A percentile compares a stretch with the other conserved stretches of the same genome.
These are phyloP conservation scores for Cephus nigrinus DNA, from an alignment of 2,888 invertebrate species.

Conservation along the genomic window DNA sequence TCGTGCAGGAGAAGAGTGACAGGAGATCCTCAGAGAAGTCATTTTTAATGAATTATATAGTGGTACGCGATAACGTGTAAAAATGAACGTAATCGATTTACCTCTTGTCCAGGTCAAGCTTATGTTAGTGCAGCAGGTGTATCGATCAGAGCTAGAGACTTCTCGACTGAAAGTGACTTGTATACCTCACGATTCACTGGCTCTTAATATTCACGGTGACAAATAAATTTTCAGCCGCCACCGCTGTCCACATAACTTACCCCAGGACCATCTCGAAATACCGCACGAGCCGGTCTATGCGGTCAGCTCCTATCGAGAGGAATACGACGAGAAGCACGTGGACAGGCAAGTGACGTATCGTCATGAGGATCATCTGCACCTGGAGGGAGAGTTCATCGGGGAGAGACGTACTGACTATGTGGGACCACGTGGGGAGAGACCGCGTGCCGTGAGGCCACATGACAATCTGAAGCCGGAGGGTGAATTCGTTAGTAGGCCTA, in stretches of 20 bases:
- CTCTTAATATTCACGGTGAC: background rate
- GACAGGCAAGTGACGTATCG: conserved; percentile 72
- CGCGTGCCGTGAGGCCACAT: conserved; percentile 57
- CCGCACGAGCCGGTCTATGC: conserved; percentile 49
- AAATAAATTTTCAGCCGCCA: conserved; percentile 75
- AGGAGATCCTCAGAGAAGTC: no score
- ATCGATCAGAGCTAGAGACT: no score
- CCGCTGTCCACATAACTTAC: conserved; percentile 79
- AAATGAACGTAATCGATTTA: no score
- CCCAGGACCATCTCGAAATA: conserved; percentile 57
- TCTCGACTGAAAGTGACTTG: no score
- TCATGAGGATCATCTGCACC: conserved; percentile 78
- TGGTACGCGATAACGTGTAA: no score
- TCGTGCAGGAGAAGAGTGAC: no score
- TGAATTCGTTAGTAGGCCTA: conserved; percentile 68
- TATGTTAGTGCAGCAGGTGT: no score
- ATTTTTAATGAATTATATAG: no score
- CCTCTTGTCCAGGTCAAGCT: no score
- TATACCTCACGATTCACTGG: no score
- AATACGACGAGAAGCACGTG: conserved; percentile 75
- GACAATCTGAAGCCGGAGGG: conserved; percentile 68
- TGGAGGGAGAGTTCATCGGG: conserved; percentile 75
- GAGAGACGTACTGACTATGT: conserved; percentile 68
- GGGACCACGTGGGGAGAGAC: conserved; percentile 66
- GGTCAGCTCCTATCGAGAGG: conserved; percentile 73